Base-by-base conservation (phyloP, 2,797 vertebrate genomes). In the Spondyliosoma cantharus region DNA sequence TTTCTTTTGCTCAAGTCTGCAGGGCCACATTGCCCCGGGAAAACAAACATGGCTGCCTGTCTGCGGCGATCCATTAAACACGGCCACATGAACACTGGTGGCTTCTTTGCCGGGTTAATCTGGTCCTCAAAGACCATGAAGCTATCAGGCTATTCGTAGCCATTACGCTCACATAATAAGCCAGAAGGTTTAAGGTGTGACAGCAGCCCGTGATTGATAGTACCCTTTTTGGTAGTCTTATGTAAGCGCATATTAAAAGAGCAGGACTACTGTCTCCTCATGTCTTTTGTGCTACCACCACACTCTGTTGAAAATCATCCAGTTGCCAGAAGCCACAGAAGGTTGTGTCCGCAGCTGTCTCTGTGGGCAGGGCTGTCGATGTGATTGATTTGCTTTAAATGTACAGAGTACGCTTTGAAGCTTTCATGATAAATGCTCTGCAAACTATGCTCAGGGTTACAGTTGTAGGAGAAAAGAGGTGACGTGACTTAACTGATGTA, bases 11-110 rank as follows among this genome's bases (percentile, higher is more conserved):
- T 74, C 22, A 32, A 84, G 63, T 68, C 54, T 71, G 71, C 72
- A 54, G 77, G 78, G n/a, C 66, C 42, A 7, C 71, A 73, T 64
- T 66, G 57, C 62, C 79, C 61, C 74, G 75, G 76, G 77, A 91
- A 92, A 92, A 90, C 87, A 91, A 93, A 91, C 67, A 88, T 50
- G 57, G 62, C 25, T 64, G 66, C 70, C 75, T 68, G 57, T 80
- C 85, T 78, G 45, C 60, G 42, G 45, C 22, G 58, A 52, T 72
- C 54, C 16, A 6, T 58, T 62, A 80, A 82, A 86, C 42, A 63
- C 17, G 46, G 74, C 63, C 81, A 78, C 64, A 71, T 82, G 76
- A 82, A 84, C 76, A 71, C 66, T 67, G 2, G 15, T 62, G 45
- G 77, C 29, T 27, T 64, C 61, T 79, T 53, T 48, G 24, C 57